A percentile compares a stretch with the other conserved stretches of the same genome.
These are phyloP conservation scores for Dreissena rostriformis DNA, from an alignment of 1,140 invertebrate genomes.

Conservation along the genomic window DNA sequence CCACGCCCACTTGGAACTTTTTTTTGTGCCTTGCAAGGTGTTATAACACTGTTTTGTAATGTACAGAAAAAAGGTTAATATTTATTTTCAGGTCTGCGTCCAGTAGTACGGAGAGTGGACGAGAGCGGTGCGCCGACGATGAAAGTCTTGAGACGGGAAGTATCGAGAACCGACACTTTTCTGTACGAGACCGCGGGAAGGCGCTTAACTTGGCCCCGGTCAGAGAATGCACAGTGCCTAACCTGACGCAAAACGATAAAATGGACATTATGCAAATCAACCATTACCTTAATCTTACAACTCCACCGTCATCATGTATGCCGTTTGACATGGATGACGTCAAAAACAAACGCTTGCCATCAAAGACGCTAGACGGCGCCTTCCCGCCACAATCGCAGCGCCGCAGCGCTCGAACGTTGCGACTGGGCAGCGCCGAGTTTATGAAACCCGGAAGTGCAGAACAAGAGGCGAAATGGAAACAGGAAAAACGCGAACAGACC, in stretches of 20 bases:
- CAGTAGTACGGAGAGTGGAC: neutral
- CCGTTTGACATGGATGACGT: slow-evolving; percentile 39
- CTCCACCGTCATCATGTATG: slow-evolving; percentile 35
- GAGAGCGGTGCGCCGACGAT: slow-evolving; percentile 18
- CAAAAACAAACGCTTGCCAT: slow-evolving; percentile 3
- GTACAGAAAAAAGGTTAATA: neutral
- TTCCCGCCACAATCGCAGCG: slow-evolving; percentile 24
- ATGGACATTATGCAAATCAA: slow-evolving; percentile 39
- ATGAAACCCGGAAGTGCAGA: slow-evolving; percentile 40
- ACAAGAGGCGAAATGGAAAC: slow-evolving; percentile 11
- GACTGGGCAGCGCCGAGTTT: slow-evolving; percentile 53
- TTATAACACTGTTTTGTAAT: no score
- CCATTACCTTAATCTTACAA: slow-evolving; percentile 47
- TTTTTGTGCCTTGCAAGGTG: no score
- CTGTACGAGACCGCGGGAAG: slow-evolving; percentile 49
- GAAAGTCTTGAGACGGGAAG: slow-evolving; percentile 36
- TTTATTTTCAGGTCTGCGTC: slow-evolving; percentile 30
- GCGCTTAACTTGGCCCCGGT: slow-evolving; percentile 51
- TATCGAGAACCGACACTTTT: slow-evolving; percentile 8
- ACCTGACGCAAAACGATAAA: slow-evolving; percentile 19
- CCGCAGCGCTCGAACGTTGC: slow-evolving; percentile 25
- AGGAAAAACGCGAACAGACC: neutral
- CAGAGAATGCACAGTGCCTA: slow-evolving; percentile 25
- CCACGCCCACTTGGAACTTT: no score
- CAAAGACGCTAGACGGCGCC: neutral